Evolutionary conservation across 2,888 invertebrate genomes (phyloP).

Genomic region (Thalpophila matura): DNA sequence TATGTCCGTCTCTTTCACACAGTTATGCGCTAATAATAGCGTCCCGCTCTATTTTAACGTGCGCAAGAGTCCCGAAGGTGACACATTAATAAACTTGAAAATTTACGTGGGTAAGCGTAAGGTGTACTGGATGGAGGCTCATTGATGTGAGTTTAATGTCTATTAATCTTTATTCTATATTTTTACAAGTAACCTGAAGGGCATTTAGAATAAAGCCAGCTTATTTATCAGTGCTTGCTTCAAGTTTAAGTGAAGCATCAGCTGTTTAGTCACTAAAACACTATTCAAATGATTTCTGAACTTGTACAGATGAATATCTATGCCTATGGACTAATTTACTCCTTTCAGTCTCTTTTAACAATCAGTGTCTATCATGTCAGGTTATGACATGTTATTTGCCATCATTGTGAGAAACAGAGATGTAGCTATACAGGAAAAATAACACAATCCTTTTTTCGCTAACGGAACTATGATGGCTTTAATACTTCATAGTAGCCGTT

Average conservation of each 20-base stretch:
- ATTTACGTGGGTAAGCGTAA: constrained; percentile 61
- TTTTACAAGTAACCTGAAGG: neutral
- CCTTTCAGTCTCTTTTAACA: no score
- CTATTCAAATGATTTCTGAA: neutral
- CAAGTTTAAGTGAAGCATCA: neutral
- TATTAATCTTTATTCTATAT: constrained; percentile 1
- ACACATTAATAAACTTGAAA: constrained; percentile 74
- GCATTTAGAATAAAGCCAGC: neutral
- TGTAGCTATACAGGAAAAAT: no score
- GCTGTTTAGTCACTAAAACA: neutral
- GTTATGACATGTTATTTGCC: no score
- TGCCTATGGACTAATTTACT: no score
- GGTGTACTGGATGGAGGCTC: constrained; percentile 40
- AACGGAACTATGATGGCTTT: no score
- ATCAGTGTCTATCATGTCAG: no score
- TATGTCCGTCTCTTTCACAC: constrained; percentile 66
- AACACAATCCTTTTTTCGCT: no score
- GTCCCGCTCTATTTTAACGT: constrained; percentile 76
- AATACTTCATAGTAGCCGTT: no score
- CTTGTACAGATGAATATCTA: neutral
- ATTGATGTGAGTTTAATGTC: constrained; percentile 51
- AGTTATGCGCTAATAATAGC: constrained; percentile 69
- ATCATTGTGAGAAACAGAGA: no score
- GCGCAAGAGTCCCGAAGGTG: constrained; percentile 73
- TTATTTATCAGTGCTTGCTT: neutral